phyloP scores from a whole-genome alignment of 2,888 invertebrate genomes.

The Nymphalis polychloros region DNA sequence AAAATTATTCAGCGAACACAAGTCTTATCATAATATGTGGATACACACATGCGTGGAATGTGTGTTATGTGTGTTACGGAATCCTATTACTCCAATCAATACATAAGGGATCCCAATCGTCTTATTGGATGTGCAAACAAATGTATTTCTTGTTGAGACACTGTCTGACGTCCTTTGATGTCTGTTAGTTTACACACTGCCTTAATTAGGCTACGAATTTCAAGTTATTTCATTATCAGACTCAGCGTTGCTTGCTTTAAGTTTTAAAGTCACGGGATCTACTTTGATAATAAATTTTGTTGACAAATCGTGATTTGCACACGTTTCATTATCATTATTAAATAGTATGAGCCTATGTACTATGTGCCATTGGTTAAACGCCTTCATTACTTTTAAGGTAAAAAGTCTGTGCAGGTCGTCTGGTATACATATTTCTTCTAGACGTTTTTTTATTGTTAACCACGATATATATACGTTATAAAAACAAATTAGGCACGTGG shows the following conservation, averaged over 20 bases:
- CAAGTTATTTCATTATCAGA: conserved; percentile 38
- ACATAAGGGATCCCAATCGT: conserved; percentile 43
- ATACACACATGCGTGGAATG: background rate
- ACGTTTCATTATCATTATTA: background rate
- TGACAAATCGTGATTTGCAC: background rate
- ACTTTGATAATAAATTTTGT: background rate
- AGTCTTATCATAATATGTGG: too few species aligned
- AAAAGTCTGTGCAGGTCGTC: too few species aligned
- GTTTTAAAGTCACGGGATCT: conserved; percentile 11
- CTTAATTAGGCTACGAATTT: conserved; percentile 44
- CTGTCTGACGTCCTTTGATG: conserved; percentile 68
- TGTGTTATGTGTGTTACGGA: conserved; percentile 17
- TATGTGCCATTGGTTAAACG: too few species aligned
- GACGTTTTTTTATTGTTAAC: too few species aligned
- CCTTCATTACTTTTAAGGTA: too few species aligned
- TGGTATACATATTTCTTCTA: too few species aligned
- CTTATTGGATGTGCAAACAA: conserved; percentile 71
- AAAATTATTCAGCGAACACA: background rate
- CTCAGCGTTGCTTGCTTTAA: conserved; percentile 27
- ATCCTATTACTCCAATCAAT: conserved; percentile 33
- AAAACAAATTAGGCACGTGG: too few species aligned
- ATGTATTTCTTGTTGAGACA: conserved; percentile 60
- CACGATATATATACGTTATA: too few species aligned
- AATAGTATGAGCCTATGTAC: too few species aligned
- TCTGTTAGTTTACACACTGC: conserved; percentile 57